Evolutionary conservation across 2,888 invertebrate species (phyloP), one percentile per base, ranked within the genome.

Genomic region (Mechanitis mazaeus): DNA sequence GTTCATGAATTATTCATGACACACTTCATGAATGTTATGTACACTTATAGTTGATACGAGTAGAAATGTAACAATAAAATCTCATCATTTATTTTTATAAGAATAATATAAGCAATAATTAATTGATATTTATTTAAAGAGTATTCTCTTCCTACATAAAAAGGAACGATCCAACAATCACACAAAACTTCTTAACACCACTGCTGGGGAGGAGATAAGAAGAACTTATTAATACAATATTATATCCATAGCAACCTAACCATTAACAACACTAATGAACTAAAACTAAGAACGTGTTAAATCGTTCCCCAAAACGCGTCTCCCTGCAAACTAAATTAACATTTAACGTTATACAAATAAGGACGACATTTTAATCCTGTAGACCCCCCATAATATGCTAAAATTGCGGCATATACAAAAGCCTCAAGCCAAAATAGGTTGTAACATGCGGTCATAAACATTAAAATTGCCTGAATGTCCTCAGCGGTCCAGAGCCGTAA

Each of bases 401-500:
- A 57, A 64, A 59, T 59, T 64, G 59, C 59, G 55, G 54, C 46
- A 64, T 55, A 64, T 12, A 47, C 55, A 38, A 28, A 31, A 9
- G 28, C 28, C 54, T 12, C 42, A 60, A 35, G 35, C 60, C 50
- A 64, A 62, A 67, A 64, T 58, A 12, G 59, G 55, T 56, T 58
- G 60, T 60, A 64, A 47, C 31, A 3, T n/a, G 12, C 3, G 7
- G 58, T 1, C 9, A 53, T 63, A 65, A 58, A 55, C 55, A 46
- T 42, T 58, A 65, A 58, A 65, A 60, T 65, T 33, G 60, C 58
- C 31, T 59, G 55, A 47, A 11, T 9, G 28, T 28, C 50, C 42
- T 60, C 55, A 64, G 59, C 50, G 56, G 63, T 47, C 62, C 56
- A 62, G 59, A 61, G 65, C 60, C 64, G 60, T 65, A 64, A 63